A percentile compares a stretch with the other conserved stretches of the same genome.
These are phyloP conservation scores for Protobothrops mucrosquamatus DNA, from an alignment of 2,113 vertebrate genomes.

Conservation along the genomic window DNA sequence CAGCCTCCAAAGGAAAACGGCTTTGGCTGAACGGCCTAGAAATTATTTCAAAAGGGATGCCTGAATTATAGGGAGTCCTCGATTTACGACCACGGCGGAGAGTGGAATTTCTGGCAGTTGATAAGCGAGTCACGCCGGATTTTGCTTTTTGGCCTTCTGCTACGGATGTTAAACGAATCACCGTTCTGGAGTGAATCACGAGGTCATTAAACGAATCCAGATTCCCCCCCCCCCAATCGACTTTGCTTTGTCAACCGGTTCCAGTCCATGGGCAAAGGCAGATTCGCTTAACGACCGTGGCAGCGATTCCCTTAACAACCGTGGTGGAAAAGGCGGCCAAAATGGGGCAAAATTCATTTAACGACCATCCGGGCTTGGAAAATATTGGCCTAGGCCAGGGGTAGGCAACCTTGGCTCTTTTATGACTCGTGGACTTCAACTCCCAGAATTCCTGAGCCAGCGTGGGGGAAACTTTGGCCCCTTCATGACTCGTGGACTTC, in stretches of 20 bases:
- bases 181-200: not conserved
- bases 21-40: no score
- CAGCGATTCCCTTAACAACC: not conserved
- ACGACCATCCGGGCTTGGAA: not conserved
- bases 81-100: not conserved
- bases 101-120: not conserved
- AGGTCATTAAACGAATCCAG: not conserved
- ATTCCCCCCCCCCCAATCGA: no score
- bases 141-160: not conserved
- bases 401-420: no score
- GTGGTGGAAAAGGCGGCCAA: not conserved
- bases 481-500: no score
- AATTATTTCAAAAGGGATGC: not conserved
- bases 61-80: not conserved
- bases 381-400: not conserved
- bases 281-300: no score
- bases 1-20: no score
- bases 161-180: not conserved
- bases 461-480: no score
- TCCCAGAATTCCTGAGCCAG: no score
- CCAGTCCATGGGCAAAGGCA: no score
- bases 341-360: not conserved
- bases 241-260: no score
- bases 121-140: not conserved
- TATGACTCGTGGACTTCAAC: no score